Conservation (phyloP, 53 echinoderm and acorn worm genomes). For the Hippasteria phrygiana region DNA sequence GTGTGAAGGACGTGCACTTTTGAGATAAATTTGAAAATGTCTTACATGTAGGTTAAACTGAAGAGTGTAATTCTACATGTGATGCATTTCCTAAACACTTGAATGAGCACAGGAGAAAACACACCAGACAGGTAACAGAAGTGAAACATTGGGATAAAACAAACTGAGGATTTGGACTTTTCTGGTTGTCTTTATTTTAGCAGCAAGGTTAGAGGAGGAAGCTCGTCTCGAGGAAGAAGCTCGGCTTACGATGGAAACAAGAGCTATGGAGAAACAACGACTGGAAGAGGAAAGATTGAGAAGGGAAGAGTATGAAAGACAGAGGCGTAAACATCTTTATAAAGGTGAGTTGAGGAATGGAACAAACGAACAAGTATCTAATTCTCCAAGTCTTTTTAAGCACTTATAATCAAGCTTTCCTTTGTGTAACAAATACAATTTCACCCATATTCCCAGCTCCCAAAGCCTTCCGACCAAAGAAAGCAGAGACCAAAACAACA, state of each 20-base stretch:
- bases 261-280: conserved; percentile 44
- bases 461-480: conserved; percentile 83
- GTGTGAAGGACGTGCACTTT: too few species aligned
- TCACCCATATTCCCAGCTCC: conserved; percentile 66
- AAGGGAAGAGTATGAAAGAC: conserved; percentile 73
- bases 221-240: conserved; percentile 69
- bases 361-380: too few species aligned
- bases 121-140: too few species aligned
- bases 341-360: conserved; percentile 63
- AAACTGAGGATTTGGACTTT: not conserved
- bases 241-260: conserved; percentile 63
- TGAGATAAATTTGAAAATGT: too few species aligned
- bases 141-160: too few species aligned
- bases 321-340: conserved; percentile 78
- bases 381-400: too few species aligned
- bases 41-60: too few species aligned
- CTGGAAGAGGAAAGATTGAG: conserved; percentile 60
- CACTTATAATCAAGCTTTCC: too few species aligned
- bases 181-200: not conserved
- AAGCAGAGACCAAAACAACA: conserved; percentile 67
- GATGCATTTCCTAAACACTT: too few species aligned
- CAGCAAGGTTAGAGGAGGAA: conserved; percentile 79
- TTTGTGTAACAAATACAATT: too few species aligned
- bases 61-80: too few species aligned
- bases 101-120: too few species aligned